phyloP scores from a whole-genome alignment of 2,797 vertebrate genomes.

The Avahi laniger region DNA sequence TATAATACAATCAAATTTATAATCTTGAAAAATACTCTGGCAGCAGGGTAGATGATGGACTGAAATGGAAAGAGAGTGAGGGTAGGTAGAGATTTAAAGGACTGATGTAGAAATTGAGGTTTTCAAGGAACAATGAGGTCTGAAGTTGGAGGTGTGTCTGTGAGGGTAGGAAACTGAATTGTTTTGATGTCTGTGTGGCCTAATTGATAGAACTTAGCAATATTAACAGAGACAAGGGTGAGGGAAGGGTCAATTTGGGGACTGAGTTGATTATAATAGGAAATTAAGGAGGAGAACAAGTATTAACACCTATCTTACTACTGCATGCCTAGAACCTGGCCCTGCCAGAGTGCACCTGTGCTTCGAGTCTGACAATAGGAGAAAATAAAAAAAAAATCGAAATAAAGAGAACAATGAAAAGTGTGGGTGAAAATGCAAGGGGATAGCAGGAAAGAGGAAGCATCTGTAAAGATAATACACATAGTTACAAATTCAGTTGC shows the following conservation, averaged over 20 bases:
- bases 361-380: background rate
- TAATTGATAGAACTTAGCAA: background rate
- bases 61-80: background rate
- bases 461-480: background rate
- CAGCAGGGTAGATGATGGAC: background rate
- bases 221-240: background rate
- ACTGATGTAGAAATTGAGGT: background rate
- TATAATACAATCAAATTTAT: background rate
- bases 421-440: background rate
- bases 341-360: background rate
- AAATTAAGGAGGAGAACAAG: constrained; percentile 1
- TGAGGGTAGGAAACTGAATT: background rate
- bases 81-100: background rate
- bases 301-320: background rate
- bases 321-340: background rate
- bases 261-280: background rate
- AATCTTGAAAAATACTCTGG: background rate
- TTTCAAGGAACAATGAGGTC: background rate
- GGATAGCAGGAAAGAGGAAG: background rate
- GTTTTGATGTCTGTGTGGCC: background rate
- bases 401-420: background rate
- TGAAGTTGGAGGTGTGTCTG: background rate
- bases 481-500: background rate
- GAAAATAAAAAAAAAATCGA: background rate
- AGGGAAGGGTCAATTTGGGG: background rate